A percentile compares a stretch with the other conserved stretches of the same genome.
These are phyloP conservation scores for Bombus ignitus DNA, from an alignment of 1,140 invertebrate genomes.

Conservation along the genomic window DNA sequence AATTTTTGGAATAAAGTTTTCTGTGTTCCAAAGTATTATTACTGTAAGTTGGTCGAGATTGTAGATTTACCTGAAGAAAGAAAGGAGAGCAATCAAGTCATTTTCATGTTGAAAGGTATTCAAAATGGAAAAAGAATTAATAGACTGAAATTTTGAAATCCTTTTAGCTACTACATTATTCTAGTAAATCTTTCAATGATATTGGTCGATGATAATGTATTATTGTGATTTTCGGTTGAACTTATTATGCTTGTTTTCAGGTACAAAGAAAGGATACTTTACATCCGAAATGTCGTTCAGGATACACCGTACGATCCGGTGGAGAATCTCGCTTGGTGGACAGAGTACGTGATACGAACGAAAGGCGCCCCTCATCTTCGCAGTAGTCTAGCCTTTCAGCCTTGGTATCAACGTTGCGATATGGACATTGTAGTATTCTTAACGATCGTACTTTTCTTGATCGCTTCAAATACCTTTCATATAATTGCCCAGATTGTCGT, in stretches of 20 bases:
- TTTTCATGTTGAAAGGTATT: no score
- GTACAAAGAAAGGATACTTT: conserved; percentile 72
- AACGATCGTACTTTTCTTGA: conserved; percentile 37
- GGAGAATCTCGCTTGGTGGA: conserved; percentile 83
- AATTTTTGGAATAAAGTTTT: background rate
- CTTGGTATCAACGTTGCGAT: conserved; percentile 74
- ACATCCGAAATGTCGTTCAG: conserved; percentile 67
- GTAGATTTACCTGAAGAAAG: accelerated
- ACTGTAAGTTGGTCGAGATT: accelerated
- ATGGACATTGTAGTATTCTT: conserved; percentile 70
- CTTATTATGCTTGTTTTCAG: conserved; percentile 50
- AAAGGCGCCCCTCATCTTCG: conserved; percentile 81
- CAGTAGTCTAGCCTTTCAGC: conserved; percentile 72
- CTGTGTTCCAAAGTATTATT: background rate
- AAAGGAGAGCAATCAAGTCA: background rate
- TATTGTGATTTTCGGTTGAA: accelerated
- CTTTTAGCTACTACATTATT: background rate
- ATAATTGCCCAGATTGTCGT: background rate
- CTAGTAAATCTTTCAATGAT: background rate
- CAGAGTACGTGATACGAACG: conserved; percentile 83
- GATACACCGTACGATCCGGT: conserved; percentile 79
- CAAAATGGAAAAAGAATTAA: accelerated
- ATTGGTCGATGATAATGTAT: background rate
- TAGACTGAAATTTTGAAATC: accelerated
- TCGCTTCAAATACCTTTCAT: background rate